Percentiles rank a stretch among this genome's conserved stretches.
phyloP scores from a whole-genome alignment of 1,140 invertebrate genomes.

The Trachymyrmex cornetzi region DNA sequence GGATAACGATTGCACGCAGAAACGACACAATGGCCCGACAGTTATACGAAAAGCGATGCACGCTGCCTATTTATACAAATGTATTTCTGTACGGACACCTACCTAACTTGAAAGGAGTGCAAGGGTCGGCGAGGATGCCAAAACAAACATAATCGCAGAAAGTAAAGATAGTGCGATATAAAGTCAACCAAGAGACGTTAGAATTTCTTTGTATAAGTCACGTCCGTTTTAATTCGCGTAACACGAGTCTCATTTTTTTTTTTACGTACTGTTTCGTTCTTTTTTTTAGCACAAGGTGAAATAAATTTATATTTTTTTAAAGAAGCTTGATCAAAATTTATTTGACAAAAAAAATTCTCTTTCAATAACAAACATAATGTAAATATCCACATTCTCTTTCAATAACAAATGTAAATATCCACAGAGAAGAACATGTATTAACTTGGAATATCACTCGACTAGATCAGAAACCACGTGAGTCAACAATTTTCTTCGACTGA shows the following conservation, averaged over 20 bases:
- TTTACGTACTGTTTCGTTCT: not conserved
- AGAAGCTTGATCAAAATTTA: not conserved
- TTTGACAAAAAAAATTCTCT: slow-evolving; percentile 1
- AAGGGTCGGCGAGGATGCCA: slow-evolving; percentile 26
- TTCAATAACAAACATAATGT: not conserved
- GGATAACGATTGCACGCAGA: not conserved
- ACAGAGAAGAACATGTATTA: not conserved
- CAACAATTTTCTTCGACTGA: not conserved
- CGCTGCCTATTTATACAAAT: slow-evolving; percentile 52
- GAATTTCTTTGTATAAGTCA: slow-evolving; percentile 17
- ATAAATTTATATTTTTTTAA: not conserved
- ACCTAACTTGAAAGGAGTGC: slow-evolving; percentile 43
- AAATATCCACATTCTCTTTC: not conserved
- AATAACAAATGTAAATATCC: not conserved
- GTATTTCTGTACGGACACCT: slow-evolving; percentile 57
- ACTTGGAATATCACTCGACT: not conserved
- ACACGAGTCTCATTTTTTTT: not conserved
- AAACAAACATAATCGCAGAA: slow-evolving; percentile 27
- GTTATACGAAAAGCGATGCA: slow-evolving; percentile 25
- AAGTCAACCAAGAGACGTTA: not conserved
- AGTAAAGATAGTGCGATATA: slow-evolving; percentile 1
- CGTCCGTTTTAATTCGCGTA: not conserved
- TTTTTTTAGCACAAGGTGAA: slow-evolving; percentile 1
- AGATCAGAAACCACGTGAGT: not conserved
- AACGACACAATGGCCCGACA: slow-evolving; percentile 20